Evolutionary conservation across 2,797 vertebrate genomes (phyloP).

Genomic region (Amblyraja radiata): DNA sequence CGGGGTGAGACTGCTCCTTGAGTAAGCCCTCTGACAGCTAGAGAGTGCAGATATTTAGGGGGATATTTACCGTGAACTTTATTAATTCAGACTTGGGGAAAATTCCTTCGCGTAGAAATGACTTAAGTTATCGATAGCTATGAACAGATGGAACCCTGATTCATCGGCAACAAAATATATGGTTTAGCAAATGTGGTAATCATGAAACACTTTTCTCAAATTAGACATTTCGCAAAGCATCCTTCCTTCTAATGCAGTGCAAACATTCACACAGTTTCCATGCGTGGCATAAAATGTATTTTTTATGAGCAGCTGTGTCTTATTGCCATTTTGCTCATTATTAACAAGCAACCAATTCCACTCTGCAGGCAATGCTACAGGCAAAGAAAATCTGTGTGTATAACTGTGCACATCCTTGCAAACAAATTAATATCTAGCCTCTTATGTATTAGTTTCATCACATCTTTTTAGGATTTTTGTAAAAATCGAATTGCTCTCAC

Average conservation of each 20-base stretch:
- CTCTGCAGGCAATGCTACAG: neutral
- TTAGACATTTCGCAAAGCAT: neutral
- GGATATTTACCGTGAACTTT: too few species aligned
- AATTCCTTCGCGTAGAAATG: neutral
- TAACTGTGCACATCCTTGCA: neutral
- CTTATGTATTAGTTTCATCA: neutral
- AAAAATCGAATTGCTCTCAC: too few species aligned
- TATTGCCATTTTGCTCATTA: slow-evolving; percentile 3
- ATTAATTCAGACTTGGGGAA: neutral
- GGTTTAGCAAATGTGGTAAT: too few species aligned
- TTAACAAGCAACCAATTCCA: slow-evolving; percentile 16
- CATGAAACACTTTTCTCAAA: neutral
- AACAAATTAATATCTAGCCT: neutral
- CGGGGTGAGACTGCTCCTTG: too few species aligned
- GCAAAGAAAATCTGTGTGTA: neutral
- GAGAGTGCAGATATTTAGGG: neutral
- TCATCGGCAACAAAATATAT: neutral
- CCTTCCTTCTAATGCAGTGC: neutral
- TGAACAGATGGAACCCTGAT: neutral
- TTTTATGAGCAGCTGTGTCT: neutral
- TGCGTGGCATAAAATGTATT: neutral
- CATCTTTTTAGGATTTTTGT: neutral
- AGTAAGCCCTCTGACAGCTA: neutral
- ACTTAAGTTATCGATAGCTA: too few species aligned
- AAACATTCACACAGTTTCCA: neutral